Conservation (phyloP, 2,113 vertebrate genomes). For the Sinocyclocheilus rhinocerous region DNA sequence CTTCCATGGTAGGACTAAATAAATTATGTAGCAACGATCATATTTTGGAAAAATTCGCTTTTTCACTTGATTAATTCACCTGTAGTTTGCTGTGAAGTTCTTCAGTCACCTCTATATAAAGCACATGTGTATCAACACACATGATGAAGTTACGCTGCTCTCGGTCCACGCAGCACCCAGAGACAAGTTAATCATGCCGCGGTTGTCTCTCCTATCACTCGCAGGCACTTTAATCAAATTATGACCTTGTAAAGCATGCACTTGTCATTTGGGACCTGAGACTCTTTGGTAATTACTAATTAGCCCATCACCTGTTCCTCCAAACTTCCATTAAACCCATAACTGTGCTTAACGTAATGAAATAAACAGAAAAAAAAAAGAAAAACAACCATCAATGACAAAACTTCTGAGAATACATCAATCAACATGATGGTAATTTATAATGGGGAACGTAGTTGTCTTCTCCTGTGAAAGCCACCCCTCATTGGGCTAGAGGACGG, state of each 20-base stretch:
- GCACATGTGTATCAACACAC: slow-evolving; percentile 27
- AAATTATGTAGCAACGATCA: neutral
- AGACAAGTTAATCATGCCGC: slow-evolving; percentile 73
- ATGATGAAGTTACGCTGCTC: slow-evolving; percentile 63
- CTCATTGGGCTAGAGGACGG: slow-evolving; percentile 67
- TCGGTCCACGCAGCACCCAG: slow-evolving; percentile 45
- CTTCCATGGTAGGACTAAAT: neutral
- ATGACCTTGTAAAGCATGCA: slow-evolving; percentile 81
- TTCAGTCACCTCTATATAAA: slow-evolving; percentile 33
- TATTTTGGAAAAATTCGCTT: neutral
- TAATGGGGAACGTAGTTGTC: slow-evolving; percentile 45
- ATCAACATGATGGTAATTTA: slow-evolving; percentile 56
- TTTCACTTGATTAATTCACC: neutral
- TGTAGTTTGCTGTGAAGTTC: neutral
- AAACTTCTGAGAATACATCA: slow-evolving; percentile 61
- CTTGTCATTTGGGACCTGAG: slow-evolving; percentile 79
- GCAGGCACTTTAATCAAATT: slow-evolving; percentile 81
- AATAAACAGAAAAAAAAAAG: slow-evolving; percentile 69
- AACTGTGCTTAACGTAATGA: slow-evolving; percentile 75
- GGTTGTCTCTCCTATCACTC: slow-evolving; percentile 73
- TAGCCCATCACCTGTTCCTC: slow-evolving; percentile 79
- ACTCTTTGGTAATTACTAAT: slow-evolving; percentile 81
- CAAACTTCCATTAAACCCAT: slow-evolving; percentile 74
- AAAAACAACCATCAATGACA: slow-evolving; percentile 51
- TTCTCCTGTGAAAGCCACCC: slow-evolving; percentile 56